Conservation (phyloP, 2,113 vertebrate species). For the Chionomys nivalis region DNA sequence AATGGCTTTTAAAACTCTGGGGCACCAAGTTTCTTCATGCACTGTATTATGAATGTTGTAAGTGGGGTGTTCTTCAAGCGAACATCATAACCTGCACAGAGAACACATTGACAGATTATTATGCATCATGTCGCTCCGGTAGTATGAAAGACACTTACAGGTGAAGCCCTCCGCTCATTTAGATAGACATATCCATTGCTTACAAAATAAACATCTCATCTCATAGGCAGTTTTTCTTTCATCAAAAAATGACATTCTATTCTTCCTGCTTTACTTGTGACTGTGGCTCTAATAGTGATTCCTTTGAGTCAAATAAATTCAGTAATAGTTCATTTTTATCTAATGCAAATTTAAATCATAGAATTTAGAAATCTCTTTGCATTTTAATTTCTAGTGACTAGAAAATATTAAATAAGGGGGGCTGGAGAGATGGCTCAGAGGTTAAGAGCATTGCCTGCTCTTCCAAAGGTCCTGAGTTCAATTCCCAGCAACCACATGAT, state of each 20-base stretch:
- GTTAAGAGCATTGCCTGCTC: no score
- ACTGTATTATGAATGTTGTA: conserved; percentile 41
- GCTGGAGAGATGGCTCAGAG: no score
- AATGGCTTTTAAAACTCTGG: conserved; percentile 79
- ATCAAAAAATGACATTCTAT: background rate
- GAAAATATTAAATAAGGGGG: conserved; percentile 49
- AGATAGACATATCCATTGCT: conserved; percentile 53
- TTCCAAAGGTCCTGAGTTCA: no score
- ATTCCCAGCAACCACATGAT: no score
- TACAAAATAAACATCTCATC: conserved; percentile 53
- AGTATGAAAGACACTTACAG: conserved; percentile 14
- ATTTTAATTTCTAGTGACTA: conserved; percentile 45
- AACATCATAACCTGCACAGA: background rate
- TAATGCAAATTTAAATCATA: conserved; percentile 18
- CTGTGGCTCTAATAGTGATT: background rate
- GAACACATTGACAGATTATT: conserved; percentile 29
- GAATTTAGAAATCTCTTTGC: conserved; percentile 31
- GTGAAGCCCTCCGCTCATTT: background rate
- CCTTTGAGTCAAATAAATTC: background rate
- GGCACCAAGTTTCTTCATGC: conserved; percentile 47
- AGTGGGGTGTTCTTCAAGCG: conserved; percentile 50
- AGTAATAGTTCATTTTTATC: conserved; percentile 49
- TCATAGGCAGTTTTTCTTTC: background rate
- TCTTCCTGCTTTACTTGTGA: conserved; percentile 25
- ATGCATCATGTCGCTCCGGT: background rate